A percentile compares a stretch with the other conserved stretches of the same genome.
Evolutionary conservation across 2,888 invertebrate species (phyloP).

Genomic region (Cordylochernes scorpioides): DNA sequence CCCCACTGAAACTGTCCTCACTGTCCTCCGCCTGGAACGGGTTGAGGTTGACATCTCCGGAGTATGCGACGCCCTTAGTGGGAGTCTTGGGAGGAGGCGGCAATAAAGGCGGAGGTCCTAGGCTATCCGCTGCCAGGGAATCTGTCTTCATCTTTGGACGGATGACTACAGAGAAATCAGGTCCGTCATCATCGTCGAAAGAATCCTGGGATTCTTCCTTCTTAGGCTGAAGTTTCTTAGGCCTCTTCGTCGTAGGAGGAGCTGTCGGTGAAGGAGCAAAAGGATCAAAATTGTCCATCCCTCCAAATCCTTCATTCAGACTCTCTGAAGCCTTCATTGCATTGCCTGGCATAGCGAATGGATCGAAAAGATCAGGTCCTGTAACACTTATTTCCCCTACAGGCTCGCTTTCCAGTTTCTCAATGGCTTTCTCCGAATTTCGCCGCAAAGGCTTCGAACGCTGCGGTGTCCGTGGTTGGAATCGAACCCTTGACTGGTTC

Average conservation of each 20-base stretch:
- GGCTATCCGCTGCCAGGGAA: conserved; percentile 9
- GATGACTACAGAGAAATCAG: conserved; percentile 18
- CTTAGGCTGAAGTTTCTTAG: conserved; percentile 2
- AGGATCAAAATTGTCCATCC: conserved; percentile 31
- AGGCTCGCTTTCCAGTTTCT: conserved; percentile 4
- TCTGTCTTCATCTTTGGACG: conserved; percentile 16
- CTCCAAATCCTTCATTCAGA: conserved; percentile 32
- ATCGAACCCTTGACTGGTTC: conserved; percentile 4
- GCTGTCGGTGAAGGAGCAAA: conserved; percentile 40
- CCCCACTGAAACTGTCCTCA: conserved; percentile 9
- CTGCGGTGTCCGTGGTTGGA: conserved; percentile 24
- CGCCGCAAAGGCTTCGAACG: conserved; percentile 63
- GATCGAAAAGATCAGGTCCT: not conserved
- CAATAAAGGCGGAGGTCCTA: conserved; percentile 35
- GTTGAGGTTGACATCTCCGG: conserved; percentile 18
- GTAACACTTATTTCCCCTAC: not conserved
- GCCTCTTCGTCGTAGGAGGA: conserved; percentile 28
- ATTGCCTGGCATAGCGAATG: not conserved
- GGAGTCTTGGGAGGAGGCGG: conserved; percentile 38
- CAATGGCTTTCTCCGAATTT: conserved; percentile 47
- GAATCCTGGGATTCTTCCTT: conserved; percentile 13
- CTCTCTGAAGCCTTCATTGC: not conserved
- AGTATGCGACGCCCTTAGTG: conserved; percentile 21
- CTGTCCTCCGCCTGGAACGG: conserved; percentile 23
- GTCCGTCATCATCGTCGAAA: conserved; percentile 17